Base-by-base conservation (phyloP, 2,113 vertebrate species). In the Bombycilla garrulus region DNA sequence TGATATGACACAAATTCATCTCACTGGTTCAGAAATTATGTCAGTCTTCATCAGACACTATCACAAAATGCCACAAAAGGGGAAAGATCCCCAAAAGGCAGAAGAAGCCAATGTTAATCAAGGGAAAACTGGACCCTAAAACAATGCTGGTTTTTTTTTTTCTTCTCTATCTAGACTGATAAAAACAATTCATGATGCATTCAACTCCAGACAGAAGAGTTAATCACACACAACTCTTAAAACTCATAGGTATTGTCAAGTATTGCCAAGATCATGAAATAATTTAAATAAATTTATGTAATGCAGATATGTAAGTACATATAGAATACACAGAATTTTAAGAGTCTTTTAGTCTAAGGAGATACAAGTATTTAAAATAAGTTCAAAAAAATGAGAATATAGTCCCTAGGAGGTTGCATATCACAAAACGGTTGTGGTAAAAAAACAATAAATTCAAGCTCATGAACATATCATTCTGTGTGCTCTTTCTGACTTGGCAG, bases 51-150 rank as follows among this genome's bases (percentile, higher is more conserved):
- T 51, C 51, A 83, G 36, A 65, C 21, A 9, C 8, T 25, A 31
- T 4, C 8, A 57, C 24, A 79, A 62, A 86, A 78, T 73, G 24
- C 3, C 11, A 67, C 16, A 36, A 31, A 79, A 53, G 4, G 3
- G 15, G 42, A 92, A 62, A 91, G 8, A 23, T 60, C 10, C 33
- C 20, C 16, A 51, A 81, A 78, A 76, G 13, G 40, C 31, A 85
- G 12, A 2, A 9, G 36, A 66, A 83, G 40, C 5, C 1, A 3
- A 45, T 0, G 2, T 8, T 6, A 87, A 11, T 38, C 38, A 77
- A 74, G 35, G 17, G 18, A 81, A 86, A 88, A 83, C 5, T 44
- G 24, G 12, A 74, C 10, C 9, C 5, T 50, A 42, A 56, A 93
- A 69, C 15, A 67, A 44, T 38, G 15, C 19, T 26, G 3, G 2